Base-by-base conservation (phyloP, 2,888 invertebrate species). In the Nomada fucata region DNA sequence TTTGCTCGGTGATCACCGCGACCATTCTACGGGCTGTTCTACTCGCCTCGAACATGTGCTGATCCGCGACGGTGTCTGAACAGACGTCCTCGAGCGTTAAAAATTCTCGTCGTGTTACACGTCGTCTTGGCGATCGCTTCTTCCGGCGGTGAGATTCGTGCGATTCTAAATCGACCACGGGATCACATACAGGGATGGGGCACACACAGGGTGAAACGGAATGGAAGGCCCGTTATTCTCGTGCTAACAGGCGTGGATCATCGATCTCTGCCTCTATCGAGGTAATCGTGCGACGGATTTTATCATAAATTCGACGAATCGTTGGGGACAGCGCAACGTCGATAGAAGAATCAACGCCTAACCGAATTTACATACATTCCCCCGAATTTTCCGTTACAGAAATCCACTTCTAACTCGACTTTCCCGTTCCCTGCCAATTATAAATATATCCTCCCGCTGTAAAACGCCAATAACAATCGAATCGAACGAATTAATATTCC, bases 1-100 rank as follows among this genome's bases (percentile, higher is more conserved):
- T 36, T 63, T 23, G 23, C 29, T 15, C 20, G 20, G 9, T n/a
- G 23, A 20, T 18, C n/a, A 52, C 47, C 72, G 53, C 53, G 44
- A 20, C 15, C 15, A 7, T 18, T 23, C 23, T 60, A 70, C 2
- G 18, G 50, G 7, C n/a, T 71, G 20, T 55, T 63, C 72, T 73
- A 73, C 72, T 73, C 72, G 72, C 72, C 72, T 73, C 44, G 55
- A 55, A n/a, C 72, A 64, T n/a, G 72, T 64, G 50, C 15, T 55
- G 63, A 44, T 73, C 64, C 64, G n/a, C 60, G 50, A 36, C 57
- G 55, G 15, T 42, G 53, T 64, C 26, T 44, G 55, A 72, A 47
- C 72, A n/a, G 53, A 72, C 53, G 63, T 72, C 63, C 63, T 63
- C 72, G 72, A 63, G 53, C 63, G 63, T 15, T 72, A 72, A 44